Base-by-base conservation (phyloP, 2,797 vertebrate genomes). In the Lepus oiostolus region DNA sequence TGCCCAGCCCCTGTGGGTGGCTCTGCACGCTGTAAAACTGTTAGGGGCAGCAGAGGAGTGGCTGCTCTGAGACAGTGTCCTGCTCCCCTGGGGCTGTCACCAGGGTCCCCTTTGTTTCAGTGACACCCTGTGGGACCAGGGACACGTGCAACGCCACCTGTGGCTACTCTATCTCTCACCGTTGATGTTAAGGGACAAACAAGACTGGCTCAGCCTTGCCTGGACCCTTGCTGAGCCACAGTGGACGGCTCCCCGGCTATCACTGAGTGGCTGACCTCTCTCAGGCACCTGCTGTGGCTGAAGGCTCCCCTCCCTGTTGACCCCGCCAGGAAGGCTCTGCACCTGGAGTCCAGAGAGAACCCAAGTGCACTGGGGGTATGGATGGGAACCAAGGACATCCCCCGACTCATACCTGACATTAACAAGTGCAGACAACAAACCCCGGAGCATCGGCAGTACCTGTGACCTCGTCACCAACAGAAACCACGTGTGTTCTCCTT, bases 311-410 rank as follows among this genome's bases (percentile, higher is more conserved):
- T n/a, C 35, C 4, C 65, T 0, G 35, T 52, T 14, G 58, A 32
- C 10, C 16, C 38, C 24, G 1, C 1, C 1, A 12, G 38, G 52
- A 54, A 32, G 50, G 19, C 5, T 67, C 71, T 62, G 67, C 10
- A 35, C 16, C 13, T 4, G 5, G 21, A 47, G 38, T 7, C 14
- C 54, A 63, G 24, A 74, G 88, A 75, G 65, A 47, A 85, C 1
- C 75, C 38, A 19, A 88, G 38, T 19, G 17, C 2, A 1, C 50
- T 52, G 30, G 1, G 1, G 24, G 52, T 0, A 0, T 30, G 67
- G 19, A 22, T 0, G 9, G 65, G 72, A 47, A 30, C 17, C 85
- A 35, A 7, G 7, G 13, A 35, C 9, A 2, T 52, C 52, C 65
- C 72, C 68, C 35, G 12, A 16, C 7, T 24, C 38, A 70, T 77